A percentile compares a stretch with the other conserved stretches of the same genome.
Evolutionary conservation across 2,113 vertebrate genomes (phyloP).

Genomic region (Sorex araneus): DNA sequence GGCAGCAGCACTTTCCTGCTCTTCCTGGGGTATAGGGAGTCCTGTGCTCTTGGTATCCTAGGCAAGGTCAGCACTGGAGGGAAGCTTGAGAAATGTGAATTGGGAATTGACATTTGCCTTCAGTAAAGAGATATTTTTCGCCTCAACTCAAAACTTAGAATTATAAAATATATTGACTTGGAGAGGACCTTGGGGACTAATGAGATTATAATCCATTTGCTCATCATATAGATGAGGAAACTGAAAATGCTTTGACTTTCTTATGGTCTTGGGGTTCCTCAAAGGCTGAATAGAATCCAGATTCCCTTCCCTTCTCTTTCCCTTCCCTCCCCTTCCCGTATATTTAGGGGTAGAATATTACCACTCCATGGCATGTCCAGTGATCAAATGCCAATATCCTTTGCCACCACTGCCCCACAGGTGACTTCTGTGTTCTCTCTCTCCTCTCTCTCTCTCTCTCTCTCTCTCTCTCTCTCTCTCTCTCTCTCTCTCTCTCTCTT

Average conservation of each 20-base stretch:
- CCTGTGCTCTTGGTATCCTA: conserved; percentile 37
- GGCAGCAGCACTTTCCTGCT: neutral
- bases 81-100: conserved; percentile 41
- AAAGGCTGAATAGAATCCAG: neutral
- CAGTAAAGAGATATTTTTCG: conserved; percentile 17
- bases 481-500: too few species aligned
- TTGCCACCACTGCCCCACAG: too few species aligned
- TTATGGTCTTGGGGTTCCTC: neutral
- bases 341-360: too few species aligned
- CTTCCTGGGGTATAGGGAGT: conserved; percentile 26
- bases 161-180: conserved; percentile 12
- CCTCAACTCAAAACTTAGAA: neutral
- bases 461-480: too few species aligned
- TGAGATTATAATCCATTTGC: neutral
- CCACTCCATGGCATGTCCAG: too few species aligned
- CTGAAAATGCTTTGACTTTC: neutral
- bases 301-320: neutral
- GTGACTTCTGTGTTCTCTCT: too few species aligned
- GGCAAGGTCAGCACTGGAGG: neutral
- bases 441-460: too few species aligned
- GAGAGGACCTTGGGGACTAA: neutral
- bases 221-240: conserved; percentile 4
- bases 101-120: conserved; percentile 49
- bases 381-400: too few species aligned
- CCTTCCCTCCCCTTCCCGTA: too few species aligned